Conservation (phyloP, 2,113 vertebrate genomes). For the Morone saxatilis region DNA sequence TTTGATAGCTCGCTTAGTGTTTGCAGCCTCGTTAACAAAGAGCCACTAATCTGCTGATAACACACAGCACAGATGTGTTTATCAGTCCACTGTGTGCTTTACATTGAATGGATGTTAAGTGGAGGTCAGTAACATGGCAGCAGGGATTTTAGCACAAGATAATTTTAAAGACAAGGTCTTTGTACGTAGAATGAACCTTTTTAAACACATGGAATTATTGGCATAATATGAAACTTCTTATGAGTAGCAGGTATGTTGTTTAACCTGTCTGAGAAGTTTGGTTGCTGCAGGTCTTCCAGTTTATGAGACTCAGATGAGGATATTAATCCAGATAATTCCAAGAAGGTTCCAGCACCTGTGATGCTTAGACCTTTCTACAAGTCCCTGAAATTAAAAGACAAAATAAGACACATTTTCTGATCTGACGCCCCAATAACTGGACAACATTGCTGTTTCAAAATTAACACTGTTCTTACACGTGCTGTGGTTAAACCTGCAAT, state of each 20-base stretch:
- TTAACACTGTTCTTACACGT: no score
- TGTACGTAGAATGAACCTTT: conserved; percentile 30
- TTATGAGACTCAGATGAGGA: not conserved
- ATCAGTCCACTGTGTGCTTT: conserved; percentile 33
- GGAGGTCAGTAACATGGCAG: conserved; percentile 44
- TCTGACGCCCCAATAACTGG: no score
- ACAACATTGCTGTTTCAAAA: no score
- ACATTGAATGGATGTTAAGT: conserved; percentile 48
- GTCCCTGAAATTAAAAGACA: no score
- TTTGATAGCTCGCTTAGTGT: conserved; percentile 27
- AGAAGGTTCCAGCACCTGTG: no score
- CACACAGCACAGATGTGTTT: conserved; percentile 54
- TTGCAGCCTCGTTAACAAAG: conserved; percentile 52
- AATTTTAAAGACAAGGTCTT: conserved; percentile 16
- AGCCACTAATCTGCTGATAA: conserved; percentile 64
- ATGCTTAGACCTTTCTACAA: no score
- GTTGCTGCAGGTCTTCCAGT: not conserved
- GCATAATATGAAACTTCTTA: not conserved
- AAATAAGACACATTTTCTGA: no score
- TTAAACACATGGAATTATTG: not conserved
- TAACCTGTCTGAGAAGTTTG: not conserved
- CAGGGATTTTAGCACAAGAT: conserved; percentile 1
- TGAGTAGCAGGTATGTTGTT: no score
- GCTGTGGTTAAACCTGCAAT: no score
- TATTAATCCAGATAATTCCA: no score